A percentile compares a stretch with the other conserved stretches of the same genome.
Evolutionary conservation across 2,888 invertebrate genomes (phyloP).

Genomic region (Apodemia duryi): DNA sequence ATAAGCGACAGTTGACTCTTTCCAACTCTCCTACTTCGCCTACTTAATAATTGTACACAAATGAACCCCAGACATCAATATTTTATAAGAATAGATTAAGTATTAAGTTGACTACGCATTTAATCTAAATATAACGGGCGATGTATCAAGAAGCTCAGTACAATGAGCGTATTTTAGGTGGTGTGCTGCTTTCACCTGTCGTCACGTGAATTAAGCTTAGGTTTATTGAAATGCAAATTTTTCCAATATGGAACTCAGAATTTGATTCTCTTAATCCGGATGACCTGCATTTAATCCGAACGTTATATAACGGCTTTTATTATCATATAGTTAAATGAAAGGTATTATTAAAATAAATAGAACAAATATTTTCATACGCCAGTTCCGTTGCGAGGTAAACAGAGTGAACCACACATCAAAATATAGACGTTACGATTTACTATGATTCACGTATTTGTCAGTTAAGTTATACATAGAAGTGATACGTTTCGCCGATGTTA

Average conservation of each 20-base stretch:
- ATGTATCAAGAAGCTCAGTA: background rate
- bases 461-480: too few relatives aligned
- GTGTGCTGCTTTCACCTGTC: background rate
- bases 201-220: conserved; percentile 27
- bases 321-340: background rate
- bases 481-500: too few relatives aligned
- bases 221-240: conserved; percentile 34
- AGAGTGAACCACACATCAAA: too few relatives aligned
- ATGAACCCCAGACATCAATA: too few relatives aligned
- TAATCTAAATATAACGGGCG: background rate
- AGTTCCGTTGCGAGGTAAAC: too few relatives aligned
- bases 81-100: background rate
- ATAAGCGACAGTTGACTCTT: too few relatives aligned
- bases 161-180: background rate
- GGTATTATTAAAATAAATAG: too few relatives aligned
- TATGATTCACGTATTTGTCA: too few relatives aligned
- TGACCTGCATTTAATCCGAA: background rate
- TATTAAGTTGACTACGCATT: background rate
- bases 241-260: conserved; percentile 33
- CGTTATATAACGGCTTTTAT: background rate
- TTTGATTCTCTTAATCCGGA: conserved; percentile 30
- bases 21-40: too few relatives aligned
- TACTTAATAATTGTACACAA: too few relatives aligned
- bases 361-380: too few relatives aligned
- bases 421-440: too few relatives aligned